Percentiles rank a stretch among this genome's conserved stretches.
phyloP scores from a whole-genome alignment of 2,888 invertebrate species.

The Archaeoteleia sp. region DNA sequence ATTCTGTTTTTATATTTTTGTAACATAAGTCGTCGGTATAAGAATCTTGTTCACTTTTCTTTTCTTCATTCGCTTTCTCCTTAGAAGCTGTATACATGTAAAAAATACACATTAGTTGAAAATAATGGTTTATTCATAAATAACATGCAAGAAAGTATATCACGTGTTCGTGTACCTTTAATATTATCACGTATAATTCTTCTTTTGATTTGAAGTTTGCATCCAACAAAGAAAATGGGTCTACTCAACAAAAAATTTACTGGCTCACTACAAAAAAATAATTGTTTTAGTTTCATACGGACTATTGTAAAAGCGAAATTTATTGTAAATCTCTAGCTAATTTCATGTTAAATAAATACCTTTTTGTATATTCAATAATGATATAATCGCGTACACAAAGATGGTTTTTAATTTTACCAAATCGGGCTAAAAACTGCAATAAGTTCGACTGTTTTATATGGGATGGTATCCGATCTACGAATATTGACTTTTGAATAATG shows the following conservation, averaged over 20 bases:
- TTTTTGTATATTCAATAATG: conserved; percentile 16
- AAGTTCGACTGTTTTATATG: too few species aligned
- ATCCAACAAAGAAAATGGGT: conserved; percentile 52
- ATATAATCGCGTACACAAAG: too few species aligned
- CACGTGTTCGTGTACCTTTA: too few species aligned
- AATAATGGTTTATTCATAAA: too few species aligned
- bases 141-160: too few species aligned
- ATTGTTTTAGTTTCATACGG: too few species aligned
- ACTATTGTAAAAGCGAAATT: too few species aligned
- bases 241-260: conserved; percentile 59
- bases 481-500: conserved; percentile 59
- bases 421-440: conserved; percentile 58
- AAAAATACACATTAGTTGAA: too few species aligned
- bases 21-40: conserved; percentile 55
- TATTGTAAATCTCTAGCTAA: too few species aligned
- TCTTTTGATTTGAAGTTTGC: conserved; percentile 58
- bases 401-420: conserved; percentile 59
- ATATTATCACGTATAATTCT: conserved; percentile 42
- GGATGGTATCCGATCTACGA: too few species aligned
- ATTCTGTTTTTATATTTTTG: conserved; percentile 57
- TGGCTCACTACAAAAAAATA: conserved; percentile 58
- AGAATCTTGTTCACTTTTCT: neutral
- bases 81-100: neutral
- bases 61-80: neutral
- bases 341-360: too few species aligned